phyloP scores from a whole-genome alignment of 2,888 invertebrate species.

The Acleris literana region DNA sequence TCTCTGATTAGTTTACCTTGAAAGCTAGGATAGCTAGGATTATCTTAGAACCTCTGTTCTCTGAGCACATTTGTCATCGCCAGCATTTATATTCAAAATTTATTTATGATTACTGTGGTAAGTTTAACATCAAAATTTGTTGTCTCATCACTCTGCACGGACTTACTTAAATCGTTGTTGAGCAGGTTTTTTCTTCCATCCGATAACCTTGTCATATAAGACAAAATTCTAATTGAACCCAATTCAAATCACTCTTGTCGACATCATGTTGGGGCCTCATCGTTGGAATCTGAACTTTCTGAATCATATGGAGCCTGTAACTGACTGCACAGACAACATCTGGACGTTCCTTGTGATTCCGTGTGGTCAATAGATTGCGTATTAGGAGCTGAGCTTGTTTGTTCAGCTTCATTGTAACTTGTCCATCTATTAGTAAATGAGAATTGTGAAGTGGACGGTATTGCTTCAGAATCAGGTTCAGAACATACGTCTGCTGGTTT shows the following conservation, averaged over 20 bases:
- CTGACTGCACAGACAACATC: background rate
- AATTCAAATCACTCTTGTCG: background rate
- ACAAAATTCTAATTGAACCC: background rate
- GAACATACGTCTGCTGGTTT: background rate
- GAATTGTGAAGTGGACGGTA: background rate
- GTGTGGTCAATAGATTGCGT: background rate
- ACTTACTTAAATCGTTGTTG: too few relatives aligned
- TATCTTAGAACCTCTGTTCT: too few relatives aligned
- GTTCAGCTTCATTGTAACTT: background rate
- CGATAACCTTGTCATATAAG: background rate
- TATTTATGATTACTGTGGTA: too few relatives aligned
- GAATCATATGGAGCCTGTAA: background rate
- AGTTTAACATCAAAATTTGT: too few relatives aligned
- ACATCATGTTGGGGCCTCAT: constrained; percentile 15
- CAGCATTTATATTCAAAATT: too few relatives aligned
- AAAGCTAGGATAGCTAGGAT: too few relatives aligned
- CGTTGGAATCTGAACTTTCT: constrained; percentile 9
- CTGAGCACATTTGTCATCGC: too few relatives aligned
- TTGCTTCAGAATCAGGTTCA: background rate
- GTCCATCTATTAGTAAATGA: background rate
- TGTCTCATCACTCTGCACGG: too few relatives aligned
- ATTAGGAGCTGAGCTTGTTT: background rate
- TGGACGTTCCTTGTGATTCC: background rate
- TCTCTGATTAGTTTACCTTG: too few relatives aligned
- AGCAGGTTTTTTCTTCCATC: background rate